Base-by-base conservation (phyloP, 2,888 invertebrate genomes). In the Cryptops parisi region DNA sequence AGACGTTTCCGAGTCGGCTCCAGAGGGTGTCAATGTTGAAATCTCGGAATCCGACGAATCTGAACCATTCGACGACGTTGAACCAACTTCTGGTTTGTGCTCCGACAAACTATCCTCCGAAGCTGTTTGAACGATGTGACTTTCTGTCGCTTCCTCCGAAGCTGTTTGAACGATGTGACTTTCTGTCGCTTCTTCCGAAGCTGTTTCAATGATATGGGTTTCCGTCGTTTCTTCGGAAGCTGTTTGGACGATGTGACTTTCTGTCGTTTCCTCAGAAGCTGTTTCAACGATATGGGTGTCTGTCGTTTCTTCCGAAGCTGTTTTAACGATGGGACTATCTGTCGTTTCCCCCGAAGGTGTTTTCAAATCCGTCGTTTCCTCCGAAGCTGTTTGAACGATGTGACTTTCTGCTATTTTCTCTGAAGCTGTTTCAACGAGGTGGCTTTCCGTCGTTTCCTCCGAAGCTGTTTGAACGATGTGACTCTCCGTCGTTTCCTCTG, bases 261-360 rank as follows among this genome's bases (percentile, higher is more conserved):
- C n/a, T n/a, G n/a, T n/a, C n/a, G 44, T 3, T 25, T 46, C 25
- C 25, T 52, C 25, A 6, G 24, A 41, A 15, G 52, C 5, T 47
- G 19, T 41, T 52, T 24, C 45, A 47, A 26, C n/a, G 27, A 27
- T 33, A 27, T 48, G 3, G 33, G 48, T 38, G 17, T 6, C 33
- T 48, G 17, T 22, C 3, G 12, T 3, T 22, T 41, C 48, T 17
- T 48, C 27, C 6, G 24, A 5, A 41, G 48, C n/a, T n/a, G 21
- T 24, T 48, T 48, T 27, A 24, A 17, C 6, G 24, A 4, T n/a
- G n/a, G n/a, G n/a, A n/a, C n/a, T n/a, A n/a, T n/a, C n/a, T 17
- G 19, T 23, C 23, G 17, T 12, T 45, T 22, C 45, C 12, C 23
- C 40, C 15, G 54, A 9, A 15, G 22, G 2, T 15, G n/a, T 26